A percentile compares a stretch with the other conserved stretches of the same genome.
Evolutionary conservation across 2,113 vertebrate species (phyloP).

Genomic region (Macaca fascicularis): T2T-MFA8v1.1 NC_088376.1:135238501-135239000

Average conservation of each 20-base stretch:
- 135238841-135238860: not conserved
- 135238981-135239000: not conserved
- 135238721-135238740: conserved; percentile 62
- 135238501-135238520: not conserved
- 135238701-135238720: conserved; percentile 67
- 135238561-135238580: conserved; percentile 39
- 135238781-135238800: conserved; percentile 20
- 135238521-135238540: not conserved
- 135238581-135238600: conserved; percentile 35
- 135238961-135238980: not conserved
- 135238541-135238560: conserved; percentile 15
- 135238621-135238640: conserved; percentile 69
- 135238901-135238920: not conserved
- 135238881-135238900: not conserved
- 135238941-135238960: too few species aligned
- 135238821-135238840: conserved; percentile 18
- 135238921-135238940: not conserved
- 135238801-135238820: not conserved
- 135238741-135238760: conserved; percentile 41
- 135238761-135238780: conserved; percentile 26
- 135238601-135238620: conserved; percentile 66
- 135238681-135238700: conserved; percentile 69
- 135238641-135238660: conserved; percentile 46
- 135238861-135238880: not conserved
- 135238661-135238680: conserved; percentile 54